phyloP scores from a whole-genome alignment of 2,888 invertebrate species.

The Eristalinus sepulchralis region DNA sequence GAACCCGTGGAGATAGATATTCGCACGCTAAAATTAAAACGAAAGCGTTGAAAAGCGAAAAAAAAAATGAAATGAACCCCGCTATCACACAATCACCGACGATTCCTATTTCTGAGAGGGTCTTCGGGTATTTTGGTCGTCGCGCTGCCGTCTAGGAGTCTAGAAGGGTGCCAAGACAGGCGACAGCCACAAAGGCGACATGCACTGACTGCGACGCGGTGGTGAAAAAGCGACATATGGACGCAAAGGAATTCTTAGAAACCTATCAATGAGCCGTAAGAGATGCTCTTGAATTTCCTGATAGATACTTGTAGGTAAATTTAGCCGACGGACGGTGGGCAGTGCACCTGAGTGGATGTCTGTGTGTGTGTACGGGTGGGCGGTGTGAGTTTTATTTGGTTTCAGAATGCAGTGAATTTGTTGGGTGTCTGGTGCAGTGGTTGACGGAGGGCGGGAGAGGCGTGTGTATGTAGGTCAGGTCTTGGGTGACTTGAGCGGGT shows the following conservation, averaged over 20 bases:
- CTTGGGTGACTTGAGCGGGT: conserved; percentile 8
- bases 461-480: conserved; percentile 54
- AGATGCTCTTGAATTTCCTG: conserved; percentile 65
- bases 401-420: conserved; percentile 25
- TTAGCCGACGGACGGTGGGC: too few species aligned
- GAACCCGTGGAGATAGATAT: conserved; percentile 52
- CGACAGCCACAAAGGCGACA: conserved; percentile 22
- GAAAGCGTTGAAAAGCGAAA: neutral
- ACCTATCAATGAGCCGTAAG: conserved; percentile 50
- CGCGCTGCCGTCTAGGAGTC: conserved; percentile 57
- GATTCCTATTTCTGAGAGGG: conserved; percentile 21
- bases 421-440: neutral
- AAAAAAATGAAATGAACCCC: too few species aligned
- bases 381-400: conserved; percentile 28
- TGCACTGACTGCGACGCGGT: conserved; percentile 7
- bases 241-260: conserved; percentile 65
- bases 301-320: neutral
- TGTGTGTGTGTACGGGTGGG: neutral
- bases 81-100: neutral
- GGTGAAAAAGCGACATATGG: neutral
- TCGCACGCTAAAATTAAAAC: conserved; percentile 55
- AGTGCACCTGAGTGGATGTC: neutral
- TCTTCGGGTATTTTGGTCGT: conserved; percentile 61
- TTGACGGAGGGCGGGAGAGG: neutral
- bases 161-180: conserved; percentile 36